Evolutionary conservation across 2,888 invertebrate species (phyloP).

Genomic region (Neuroscelio doddi): DNA sequence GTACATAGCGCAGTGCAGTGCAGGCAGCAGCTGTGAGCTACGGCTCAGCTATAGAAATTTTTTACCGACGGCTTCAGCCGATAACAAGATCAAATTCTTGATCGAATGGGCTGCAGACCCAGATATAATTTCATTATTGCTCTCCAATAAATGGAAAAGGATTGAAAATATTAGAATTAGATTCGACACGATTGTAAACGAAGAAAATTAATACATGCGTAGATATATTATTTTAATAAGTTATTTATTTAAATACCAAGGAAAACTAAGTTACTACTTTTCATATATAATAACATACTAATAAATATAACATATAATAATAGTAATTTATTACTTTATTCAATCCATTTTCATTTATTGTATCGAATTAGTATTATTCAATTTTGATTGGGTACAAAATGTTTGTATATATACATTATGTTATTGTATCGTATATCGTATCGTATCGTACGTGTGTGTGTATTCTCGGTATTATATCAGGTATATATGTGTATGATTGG

Average conservation of each 20-base stretch:
- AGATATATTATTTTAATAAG: too few relatives aligned
- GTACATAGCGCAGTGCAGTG: slow-evolving; percentile 71
- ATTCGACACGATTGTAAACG: neutral
- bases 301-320: too few relatives aligned
- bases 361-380: slow-evolving; percentile 30
- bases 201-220: too few relatives aligned
- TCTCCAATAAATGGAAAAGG: slow-evolving; percentile 1
- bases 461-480: slow-evolving; percentile 64
- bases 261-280: too few relatives aligned
- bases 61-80: slow-evolving; percentile 55
- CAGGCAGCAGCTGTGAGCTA: slow-evolving; percentile 71
- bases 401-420: slow-evolving; percentile 71
- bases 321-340: neutral
- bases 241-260: too few relatives aligned
- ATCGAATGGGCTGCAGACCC: slow-evolving; percentile 64
- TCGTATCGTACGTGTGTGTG: slow-evolving; percentile 71
- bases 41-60: slow-evolving; percentile 66
- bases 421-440: slow-evolving; percentile 64
- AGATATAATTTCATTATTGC: slow-evolving; percentile 19
- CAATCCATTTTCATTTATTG: slow-evolving; percentile 17
- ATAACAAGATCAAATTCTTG: slow-evolving; percentile 42
- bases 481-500: slow-evolving; percentile 49
- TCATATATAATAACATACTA: too few relatives aligned
- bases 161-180: slow-evolving; percentile 7
- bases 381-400: slow-evolving; percentile 54